Percentiles rank a stretch among this genome's conserved stretches.
Evolutionary conservation across 2,888 invertebrate species (phyloP).

Genomic region (Lasioglossum zephyrum): DNA sequence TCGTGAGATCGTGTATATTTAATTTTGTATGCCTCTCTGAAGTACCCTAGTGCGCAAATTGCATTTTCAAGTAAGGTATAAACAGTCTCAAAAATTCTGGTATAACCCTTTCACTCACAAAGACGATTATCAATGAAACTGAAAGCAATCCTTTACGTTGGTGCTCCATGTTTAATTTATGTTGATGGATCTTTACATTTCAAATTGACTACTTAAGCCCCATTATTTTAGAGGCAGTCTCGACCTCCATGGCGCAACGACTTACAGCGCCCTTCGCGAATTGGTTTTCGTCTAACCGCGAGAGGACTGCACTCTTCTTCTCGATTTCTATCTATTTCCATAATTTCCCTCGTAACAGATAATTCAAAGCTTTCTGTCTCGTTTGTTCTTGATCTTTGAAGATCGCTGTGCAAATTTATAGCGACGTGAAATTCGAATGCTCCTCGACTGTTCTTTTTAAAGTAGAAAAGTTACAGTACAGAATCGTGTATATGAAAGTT

Average conservation of each 20-base stretch:
- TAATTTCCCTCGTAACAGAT: conserved; percentile 83
- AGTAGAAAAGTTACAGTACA: background rate
- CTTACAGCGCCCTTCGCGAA: conserved; percentile 45
- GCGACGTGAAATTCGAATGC: conserved; percentile 49
- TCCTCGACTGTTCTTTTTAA: background rate
- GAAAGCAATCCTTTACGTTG: conserved; percentile 48
- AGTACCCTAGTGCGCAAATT: no score
- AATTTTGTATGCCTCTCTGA: no score
- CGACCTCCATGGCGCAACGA: conserved; percentile 42
- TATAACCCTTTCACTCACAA: background rate
- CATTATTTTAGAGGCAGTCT: conserved; percentile 72
- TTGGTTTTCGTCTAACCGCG: conserved; percentile 53
- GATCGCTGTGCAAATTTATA: conserved; percentile 20
- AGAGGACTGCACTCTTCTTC: conserved; percentile 69
- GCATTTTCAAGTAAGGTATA: background rate
- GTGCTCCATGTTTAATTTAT: conserved; percentile 74
- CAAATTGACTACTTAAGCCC: conserved; percentile 76
- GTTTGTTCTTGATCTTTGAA: conserved; percentile 54
- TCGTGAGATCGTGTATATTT: no score
- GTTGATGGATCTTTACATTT: conserved; percentile 77
- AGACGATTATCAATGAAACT: conserved; percentile 42
- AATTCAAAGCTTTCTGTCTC: conserved; percentile 74
- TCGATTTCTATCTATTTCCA: conserved; percentile 83
- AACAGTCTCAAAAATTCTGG: background rate
- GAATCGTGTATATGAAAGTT: background rate